Conservation (phyloP, 2,888 invertebrate species). For the Polydrusus pterygomalis region DNA sequence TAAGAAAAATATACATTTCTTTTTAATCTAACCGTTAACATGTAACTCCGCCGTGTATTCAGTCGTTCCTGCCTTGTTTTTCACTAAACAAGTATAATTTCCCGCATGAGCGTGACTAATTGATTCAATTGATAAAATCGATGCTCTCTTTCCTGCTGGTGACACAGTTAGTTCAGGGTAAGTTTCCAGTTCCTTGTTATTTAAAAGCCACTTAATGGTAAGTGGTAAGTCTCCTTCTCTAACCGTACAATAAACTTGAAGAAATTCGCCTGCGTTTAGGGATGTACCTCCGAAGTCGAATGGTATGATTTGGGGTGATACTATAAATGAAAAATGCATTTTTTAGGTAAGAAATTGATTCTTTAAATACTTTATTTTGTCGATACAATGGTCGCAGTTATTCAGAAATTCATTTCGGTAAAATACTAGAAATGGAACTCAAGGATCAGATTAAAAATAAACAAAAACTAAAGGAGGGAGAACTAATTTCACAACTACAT, state of each 20-base stretch:
- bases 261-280: slow-evolving; percentile 77
- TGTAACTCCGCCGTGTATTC: slow-evolving; percentile 72
- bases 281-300: slow-evolving; percentile 80
- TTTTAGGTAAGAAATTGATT: background rate
- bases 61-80: slow-evolving; percentile 66
- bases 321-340: slow-evolving; percentile 71
- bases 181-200: slow-evolving; percentile 69
- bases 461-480: background rate
- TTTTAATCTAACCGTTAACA: slow-evolving; percentile 79
- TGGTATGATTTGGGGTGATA: slow-evolving; percentile 81
- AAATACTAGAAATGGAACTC: background rate
- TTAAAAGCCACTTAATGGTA: slow-evolving; percentile 78
- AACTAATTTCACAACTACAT: too few relatives aligned
- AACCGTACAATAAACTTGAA: slow-evolving; percentile 78
- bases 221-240: slow-evolving; percentile 80
- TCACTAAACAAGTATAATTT: slow-evolving; percentile 84
- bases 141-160: slow-evolving; percentile 70
- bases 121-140: slow-evolving; percentile 79
- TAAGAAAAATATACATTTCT: slow-evolving; percentile 12
- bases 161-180: slow-evolving; percentile 65
- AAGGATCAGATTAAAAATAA: slow-evolving; percentile 49
- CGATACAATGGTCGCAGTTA: too few relatives aligned
- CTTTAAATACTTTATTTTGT: background rate
- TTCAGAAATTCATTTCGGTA: too few relatives aligned
- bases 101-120: slow-evolving; percentile 82